Percentiles rank a stretch among this genome's conserved stretches.
phyloP scores from a whole-genome alignment of 2,797 vertebrate genomes.

The Limnodromus scolopaceus region DNA sequence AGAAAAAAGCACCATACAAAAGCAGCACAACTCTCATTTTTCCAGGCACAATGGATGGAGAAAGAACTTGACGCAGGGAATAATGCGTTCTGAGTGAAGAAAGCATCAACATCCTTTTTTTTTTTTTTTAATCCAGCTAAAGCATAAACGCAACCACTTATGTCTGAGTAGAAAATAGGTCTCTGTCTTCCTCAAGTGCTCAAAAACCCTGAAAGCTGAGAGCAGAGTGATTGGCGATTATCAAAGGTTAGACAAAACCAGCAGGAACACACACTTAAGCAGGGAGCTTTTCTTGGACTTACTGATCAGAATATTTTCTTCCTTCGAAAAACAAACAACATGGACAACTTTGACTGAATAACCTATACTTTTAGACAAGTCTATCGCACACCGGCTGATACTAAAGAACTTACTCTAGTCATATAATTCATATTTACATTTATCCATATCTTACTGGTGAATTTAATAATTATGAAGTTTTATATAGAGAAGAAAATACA shows the following conservation, averaged over 20 bases:
- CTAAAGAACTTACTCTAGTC: background rate
- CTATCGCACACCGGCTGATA: accelerated
- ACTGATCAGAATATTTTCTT: background rate
- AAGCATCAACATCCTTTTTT: background rate
- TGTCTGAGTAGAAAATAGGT: background rate
- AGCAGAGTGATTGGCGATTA: background rate
- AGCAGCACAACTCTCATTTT: background rate
- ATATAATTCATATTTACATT: background rate
- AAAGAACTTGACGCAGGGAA: background rate
- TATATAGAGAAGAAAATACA: background rate
- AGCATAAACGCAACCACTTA: background rate
- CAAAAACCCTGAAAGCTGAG: background rate
- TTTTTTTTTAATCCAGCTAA: background rate
- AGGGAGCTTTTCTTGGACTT: background rate
- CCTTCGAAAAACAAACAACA: background rate
- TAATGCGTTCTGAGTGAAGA: background rate
- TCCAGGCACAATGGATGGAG: background rate
- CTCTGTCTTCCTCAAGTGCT: background rate
- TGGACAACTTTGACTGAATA: background rate
- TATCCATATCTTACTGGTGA: background rate
- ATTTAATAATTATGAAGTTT: background rate
- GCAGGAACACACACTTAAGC: background rate
- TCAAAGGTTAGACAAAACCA: background rate
- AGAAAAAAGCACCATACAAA: background rate
- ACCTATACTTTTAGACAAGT: background rate